Conservation (phyloP, 2,797 vertebrate genomes). For the Neosilurus hyrtlii region DNA sequence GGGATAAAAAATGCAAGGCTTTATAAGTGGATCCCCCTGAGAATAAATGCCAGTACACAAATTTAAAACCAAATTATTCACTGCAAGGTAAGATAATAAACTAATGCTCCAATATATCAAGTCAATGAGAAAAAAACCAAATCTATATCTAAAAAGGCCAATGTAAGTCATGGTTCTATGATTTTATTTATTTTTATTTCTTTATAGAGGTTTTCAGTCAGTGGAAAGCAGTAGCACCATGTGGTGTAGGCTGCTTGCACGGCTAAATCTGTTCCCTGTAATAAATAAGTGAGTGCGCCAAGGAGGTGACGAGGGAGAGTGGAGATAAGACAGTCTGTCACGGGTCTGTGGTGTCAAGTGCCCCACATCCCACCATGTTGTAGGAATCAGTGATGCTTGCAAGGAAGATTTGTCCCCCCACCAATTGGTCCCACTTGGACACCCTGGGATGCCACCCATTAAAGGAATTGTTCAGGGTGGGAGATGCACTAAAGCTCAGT, state of each 20-base stretch:
- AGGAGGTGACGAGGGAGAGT: neutral
- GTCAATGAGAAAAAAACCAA: neutral
- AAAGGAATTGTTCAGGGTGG: neutral
- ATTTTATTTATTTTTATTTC: neutral
- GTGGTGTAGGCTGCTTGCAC: neutral
- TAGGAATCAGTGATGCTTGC: neutral
- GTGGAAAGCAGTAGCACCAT: neutral
- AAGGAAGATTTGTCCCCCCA: neutral
- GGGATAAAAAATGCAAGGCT: neutral
- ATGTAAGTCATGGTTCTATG: neutral
- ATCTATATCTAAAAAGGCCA: neutral
- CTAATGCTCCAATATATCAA: neutral
- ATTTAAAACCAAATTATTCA: constrained; percentile 23
- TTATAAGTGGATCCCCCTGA: neutral
- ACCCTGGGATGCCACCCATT: neutral
- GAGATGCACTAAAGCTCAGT: neutral
- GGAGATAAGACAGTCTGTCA: constrained; percentile 16
- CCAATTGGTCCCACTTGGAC: neutral
- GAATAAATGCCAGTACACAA: neutral
- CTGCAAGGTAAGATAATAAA: constrained; percentile 15
- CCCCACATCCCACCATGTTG: neutral
- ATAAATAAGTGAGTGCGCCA: constrained; percentile 21
- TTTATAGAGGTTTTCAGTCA: neutral
- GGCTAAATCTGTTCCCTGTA: constrained; percentile 17
- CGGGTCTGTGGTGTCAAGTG: constrained; percentile 1